These are phyloP conservation scores for Uloborus diversus DNA, from an alignment of 1,140 invertebrate species.

Conservation along the genomic window DNA sequence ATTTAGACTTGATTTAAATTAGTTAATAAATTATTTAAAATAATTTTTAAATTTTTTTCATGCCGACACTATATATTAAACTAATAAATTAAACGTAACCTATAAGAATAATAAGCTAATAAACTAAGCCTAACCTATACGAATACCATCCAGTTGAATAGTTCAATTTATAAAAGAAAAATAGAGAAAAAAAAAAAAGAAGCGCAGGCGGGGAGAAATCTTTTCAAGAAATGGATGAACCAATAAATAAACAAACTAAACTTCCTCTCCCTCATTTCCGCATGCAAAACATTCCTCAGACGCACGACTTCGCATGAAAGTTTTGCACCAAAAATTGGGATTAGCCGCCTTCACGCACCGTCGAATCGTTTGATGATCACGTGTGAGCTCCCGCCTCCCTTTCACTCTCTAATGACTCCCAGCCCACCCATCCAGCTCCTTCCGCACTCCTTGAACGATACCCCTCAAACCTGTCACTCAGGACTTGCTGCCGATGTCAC, in stretches of 20 bases:
- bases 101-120: no score
- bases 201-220: neutral
- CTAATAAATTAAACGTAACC: no score
- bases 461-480: neutral
- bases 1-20: no score
- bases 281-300: slow-evolving; percentile 6
- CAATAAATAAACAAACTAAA: neutral
- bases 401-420: slow-evolving; percentile 22
- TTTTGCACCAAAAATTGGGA: slow-evolving; percentile 48
- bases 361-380: slow-evolving; percentile 49
- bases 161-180: no score
- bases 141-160: no score
- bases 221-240: neutral
- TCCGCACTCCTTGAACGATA: neutral
- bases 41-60: no score
- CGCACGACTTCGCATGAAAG: neutral
- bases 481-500: neutral
- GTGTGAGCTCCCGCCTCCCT: neutral
- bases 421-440: neutral
- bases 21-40: no score
- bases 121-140: no score
- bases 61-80: no score
- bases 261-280: neutral
- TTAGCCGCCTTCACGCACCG: slow-evolving; percentile 42
- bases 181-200: no score